Evolutionary conservation across 2,797 vertebrate genomes (phyloP), one percentile per base, ranked within the genome.

Genomic region (Micropoecilia bifurca): DNA sequence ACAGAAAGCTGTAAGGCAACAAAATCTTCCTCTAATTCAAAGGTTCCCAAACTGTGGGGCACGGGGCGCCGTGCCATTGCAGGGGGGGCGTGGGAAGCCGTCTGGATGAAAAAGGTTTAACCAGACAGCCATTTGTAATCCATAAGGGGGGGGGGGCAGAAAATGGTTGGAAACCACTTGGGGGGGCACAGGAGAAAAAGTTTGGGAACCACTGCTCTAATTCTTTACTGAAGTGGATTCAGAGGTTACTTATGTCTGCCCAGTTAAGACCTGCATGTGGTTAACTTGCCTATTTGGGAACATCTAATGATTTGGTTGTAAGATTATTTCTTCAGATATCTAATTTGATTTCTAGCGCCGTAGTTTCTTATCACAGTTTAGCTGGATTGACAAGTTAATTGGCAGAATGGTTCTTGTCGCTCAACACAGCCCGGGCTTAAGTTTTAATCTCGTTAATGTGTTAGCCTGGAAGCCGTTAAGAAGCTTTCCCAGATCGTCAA

Each of bases 1-100:
- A 88, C 99, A 99, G 95, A 99, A 99, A 95, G 98, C 98, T 80
- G 99, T 99, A 95, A 91, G 97, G 73, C 78, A 74, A 79, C 77
- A 78, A 18, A 75, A 74, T 1, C 28, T 28, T 2, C 8, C 57
- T 77, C 39, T 14, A 9, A 14, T 80, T 50, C 33, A 33, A 3
- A 33, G 33, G 33, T 33, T 33, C 33, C 33, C 33, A 33, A 33
- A 33, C 33, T 33, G 33, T 33, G 33, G 33, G 33, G 33, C 33
- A 3, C 33, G 33, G 33, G 33, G 33, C 33, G 33, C 33, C 33
- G 33, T 33, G 33, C 33, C 33, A 33, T 33, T 33, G 33, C 33
- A 33, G 33, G 33, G 33, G 33, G 33, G 33, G 33, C 33, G 33
- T 3, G 33, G 33, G 33, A 33, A 33, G 33, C 33, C 33, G 33